Base-by-base conservation (phyloP, 2,113 vertebrate genomes). In the Corythoichthys intestinalis region DNA sequence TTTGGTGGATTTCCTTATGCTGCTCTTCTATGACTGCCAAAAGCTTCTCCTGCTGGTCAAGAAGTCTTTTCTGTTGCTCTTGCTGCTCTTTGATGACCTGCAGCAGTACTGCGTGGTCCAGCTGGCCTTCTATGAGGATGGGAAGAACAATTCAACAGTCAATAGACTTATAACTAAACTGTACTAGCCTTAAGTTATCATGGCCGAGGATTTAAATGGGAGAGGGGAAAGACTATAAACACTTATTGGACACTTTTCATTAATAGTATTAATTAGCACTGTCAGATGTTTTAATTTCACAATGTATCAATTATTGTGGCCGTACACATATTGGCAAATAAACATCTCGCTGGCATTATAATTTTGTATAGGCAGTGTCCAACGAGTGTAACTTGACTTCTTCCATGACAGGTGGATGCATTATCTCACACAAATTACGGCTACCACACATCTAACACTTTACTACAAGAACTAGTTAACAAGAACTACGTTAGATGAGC, bases 1-100 rank as follows among this genome's bases (percentile, higher is more conserved):
- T 95, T 86, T 96, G 96, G 86, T 95, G 96, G 68, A 98, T 98
- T 88, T 99, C 97, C 88, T 98, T 97, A 91, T 99, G 97, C 76
- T 98, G 97, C 77, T 98, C 96, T 66, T 98, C 91, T 0, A 99
- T 97, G 12, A 98, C 96, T 0, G 94, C 95, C 63, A 98, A 85
- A 8, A 99, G 91, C 73, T 97, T 98, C 56, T 95, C 97, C 87
- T 99, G 97, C 86, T 98, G 97, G 83, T 98, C 96, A 3, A 99
- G 90, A 4, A 99, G 91, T 65, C 96, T 94, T 90, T 98, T 98
- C 38, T 98, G 96, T 85, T 98, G 96, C 64, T 92, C 92, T 75
- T 99, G 97, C 90, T 99, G 97, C 75, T 97, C 94, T 63, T 97
- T 93, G 81, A 99, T 97, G 71, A 99, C 95, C 85, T 98, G 93